Percentiles rank a stretch among this genome's conserved stretches.
Evolutionary conservation across 2,113 vertebrate genomes (phyloP).

Genomic region (Cercopithecus mona): DNA sequence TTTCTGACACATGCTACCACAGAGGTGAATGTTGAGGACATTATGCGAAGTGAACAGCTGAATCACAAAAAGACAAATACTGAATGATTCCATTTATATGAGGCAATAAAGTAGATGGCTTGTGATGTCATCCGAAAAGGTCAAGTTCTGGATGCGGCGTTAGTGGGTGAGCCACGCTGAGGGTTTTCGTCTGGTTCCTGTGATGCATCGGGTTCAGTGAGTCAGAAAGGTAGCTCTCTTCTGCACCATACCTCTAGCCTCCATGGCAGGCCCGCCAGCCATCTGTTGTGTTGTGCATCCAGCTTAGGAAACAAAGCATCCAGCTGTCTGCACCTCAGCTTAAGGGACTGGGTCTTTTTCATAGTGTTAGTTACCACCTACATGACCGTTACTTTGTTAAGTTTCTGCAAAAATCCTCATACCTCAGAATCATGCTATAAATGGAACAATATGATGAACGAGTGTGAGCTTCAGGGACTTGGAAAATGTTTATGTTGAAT

Average conservation of each 20-base stretch:
- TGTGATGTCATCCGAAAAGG: background rate
- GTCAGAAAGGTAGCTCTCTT: background rate
- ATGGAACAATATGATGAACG: background rate
- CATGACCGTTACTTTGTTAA: background rate
- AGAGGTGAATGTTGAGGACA: background rate
- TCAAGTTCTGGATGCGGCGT: background rate
- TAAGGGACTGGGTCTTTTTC: background rate
- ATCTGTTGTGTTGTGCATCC: fast-evolving
- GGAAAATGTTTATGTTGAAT: background rate
- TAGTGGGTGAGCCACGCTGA: background rate
- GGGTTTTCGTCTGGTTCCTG: background rate
- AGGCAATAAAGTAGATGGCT: background rate
- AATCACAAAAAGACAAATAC: background rate
- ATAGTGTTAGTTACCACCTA: background rate
- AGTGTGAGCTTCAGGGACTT: background rate
- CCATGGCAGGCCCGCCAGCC: fast-evolving
- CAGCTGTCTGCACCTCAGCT: background rate
- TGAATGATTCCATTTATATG: fast-evolving
- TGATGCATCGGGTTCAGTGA: fast-evolving
- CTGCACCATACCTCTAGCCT: background rate
- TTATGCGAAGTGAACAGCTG: background rate
- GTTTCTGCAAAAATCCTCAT: background rate
- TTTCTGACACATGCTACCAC: background rate
- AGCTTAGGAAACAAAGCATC: background rate
- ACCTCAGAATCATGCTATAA: background rate